Evolutionary conservation across 2,888 invertebrate species (phyloP), one percentile per base, ranked within the genome.

Genomic region (Pterostichus madidus): DNA sequence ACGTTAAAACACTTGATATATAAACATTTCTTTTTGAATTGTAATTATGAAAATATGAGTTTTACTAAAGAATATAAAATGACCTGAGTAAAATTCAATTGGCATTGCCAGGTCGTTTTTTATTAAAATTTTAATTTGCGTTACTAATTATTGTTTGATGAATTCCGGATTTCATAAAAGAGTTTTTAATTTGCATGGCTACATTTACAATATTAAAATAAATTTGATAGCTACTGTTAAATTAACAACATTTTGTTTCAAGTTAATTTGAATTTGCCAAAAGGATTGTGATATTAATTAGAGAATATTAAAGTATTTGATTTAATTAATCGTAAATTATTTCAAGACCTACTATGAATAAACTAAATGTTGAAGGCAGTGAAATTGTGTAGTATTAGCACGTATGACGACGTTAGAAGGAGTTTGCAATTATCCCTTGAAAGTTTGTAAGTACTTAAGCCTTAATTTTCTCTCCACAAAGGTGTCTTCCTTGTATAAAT

Each of bases 71-170:
- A 39, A 39, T 39, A 39, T 6, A 39, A 39, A 39, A 39, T 39
- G 39, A 39, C 7, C 6, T 39, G 39, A 39, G 8, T 59, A 59
- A 59, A 59, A 59, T 24, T 17, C 24, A 59, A 59, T 59, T 59
- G 24, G 10, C 59, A 59, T 59, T 59, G 24, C 31, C 59, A 59
- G 17, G 24, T 59, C 31, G 31, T 59, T 59, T 59, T 59, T 59
- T 59, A 59, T 59, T 59, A 59, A 59, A 59, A 59, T 24, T 59
- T 59, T 59, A 31, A 59, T 59, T 59, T 59, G 59, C 11, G 5
- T 59, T 59, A 39, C 59, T 59, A 59, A 59, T 59, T 59, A 59
- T 59, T 59, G 31, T 59, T 59, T 59, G 59, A 59, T 59, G 59
- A 59, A 59, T 59, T 59, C 8, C 31, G 24, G 31, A 59, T 24